Evolutionary conservation across 2,888 invertebrate species (phyloP), one percentile per base, ranked within the genome.

Genomic region (Epiblema foenella): DNA sequence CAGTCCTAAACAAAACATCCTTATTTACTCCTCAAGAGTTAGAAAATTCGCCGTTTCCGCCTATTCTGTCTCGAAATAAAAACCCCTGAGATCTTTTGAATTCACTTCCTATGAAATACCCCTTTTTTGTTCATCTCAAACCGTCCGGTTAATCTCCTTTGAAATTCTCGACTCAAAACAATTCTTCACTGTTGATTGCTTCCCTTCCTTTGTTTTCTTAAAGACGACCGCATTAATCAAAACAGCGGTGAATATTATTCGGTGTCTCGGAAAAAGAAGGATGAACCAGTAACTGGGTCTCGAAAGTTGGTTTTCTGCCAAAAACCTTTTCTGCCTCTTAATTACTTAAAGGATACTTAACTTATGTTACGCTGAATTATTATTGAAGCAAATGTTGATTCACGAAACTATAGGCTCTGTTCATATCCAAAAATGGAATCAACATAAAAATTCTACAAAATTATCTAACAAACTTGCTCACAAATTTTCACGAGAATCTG

Each of bases 161-260:
- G 70, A 60, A 66, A 60, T 60, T 66, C 54, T 46, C 42, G 37
- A 17, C 65, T 70, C 59, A 59, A 33, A 66, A 70, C 65, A 70
- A 70, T 70, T 66, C 65, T 39, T 66, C 70, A 70, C 65, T 70
- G 70, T 70, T 70, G 70, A 70, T 70, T 70, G 65, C 70, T 70
- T 70, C 70, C 68, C 17, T 57, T n/a, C 70, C 54, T 70, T 70
- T 70, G 70, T 70, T 70, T 66, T 60, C 59, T 69, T 70, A 60
- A 70, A 70, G 59, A 65, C 69, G 54, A 33, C 46, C 29, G 68
- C 70, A 66, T 70, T 70, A 70, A 70, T 70, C 65, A 70, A 54
- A 60, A 70, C 65, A 60, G 65, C 20, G 65, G 63, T 49, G 69
- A 69, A 69, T 69, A 49, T 57, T 51, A 69, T 57, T 62, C 42